These are phyloP conservation scores for Python bivittatus DNA, from an alignment of 2,113 vertebrate genomes.

Conservation along the genomic window DNA sequence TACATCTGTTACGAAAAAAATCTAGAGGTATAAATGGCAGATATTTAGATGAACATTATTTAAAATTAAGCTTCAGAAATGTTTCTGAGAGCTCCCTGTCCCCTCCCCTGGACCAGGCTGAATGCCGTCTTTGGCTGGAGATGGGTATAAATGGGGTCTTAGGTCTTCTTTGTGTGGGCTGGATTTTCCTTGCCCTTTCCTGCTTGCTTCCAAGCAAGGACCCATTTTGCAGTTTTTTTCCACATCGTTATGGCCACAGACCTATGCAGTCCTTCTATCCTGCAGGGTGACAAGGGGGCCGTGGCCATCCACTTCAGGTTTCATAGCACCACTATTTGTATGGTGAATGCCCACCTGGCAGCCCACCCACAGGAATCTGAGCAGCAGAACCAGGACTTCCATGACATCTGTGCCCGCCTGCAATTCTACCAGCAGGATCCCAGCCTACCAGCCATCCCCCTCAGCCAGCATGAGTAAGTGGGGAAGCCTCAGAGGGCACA, in stretches of 20 bases:
- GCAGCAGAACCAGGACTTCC: slow-evolving; percentile 94
- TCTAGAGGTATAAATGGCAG: too few relatives aligned
- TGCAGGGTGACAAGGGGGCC: slow-evolving; percentile 95
- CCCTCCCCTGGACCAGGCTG: too few relatives aligned
- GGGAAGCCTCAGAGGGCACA: too few relatives aligned
- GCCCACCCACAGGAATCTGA: slow-evolving; percentile 92
- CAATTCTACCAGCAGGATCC: slow-evolving; percentile 82
- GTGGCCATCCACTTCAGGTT: slow-evolving; percentile 92
- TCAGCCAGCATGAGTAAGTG: slow-evolving; percentile 89
- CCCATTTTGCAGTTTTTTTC: background rate
- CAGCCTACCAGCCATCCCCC: slow-evolving; percentile 78
- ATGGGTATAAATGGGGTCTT: too few relatives aligned
- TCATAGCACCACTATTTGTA: slow-evolving; percentile 90
- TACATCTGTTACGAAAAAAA: too few relatives aligned
- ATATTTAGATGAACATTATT: too few relatives aligned
- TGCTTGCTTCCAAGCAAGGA: background rate
- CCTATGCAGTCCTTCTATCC: background rate
- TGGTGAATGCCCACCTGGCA: slow-evolving; percentile 94
- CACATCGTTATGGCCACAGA: background rate
- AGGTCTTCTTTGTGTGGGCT: too few relatives aligned
- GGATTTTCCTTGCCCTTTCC: too few relatives aligned
- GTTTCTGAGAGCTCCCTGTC: too few relatives aligned
- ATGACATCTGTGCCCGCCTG: slow-evolving; percentile 92
- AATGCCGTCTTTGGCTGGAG: too few relatives aligned
- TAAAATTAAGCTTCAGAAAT: too few relatives aligned